Evolutionary conservation across 2,888 invertebrate species (phyloP).

Genomic region (Nemotelus pantherinus): DNA sequence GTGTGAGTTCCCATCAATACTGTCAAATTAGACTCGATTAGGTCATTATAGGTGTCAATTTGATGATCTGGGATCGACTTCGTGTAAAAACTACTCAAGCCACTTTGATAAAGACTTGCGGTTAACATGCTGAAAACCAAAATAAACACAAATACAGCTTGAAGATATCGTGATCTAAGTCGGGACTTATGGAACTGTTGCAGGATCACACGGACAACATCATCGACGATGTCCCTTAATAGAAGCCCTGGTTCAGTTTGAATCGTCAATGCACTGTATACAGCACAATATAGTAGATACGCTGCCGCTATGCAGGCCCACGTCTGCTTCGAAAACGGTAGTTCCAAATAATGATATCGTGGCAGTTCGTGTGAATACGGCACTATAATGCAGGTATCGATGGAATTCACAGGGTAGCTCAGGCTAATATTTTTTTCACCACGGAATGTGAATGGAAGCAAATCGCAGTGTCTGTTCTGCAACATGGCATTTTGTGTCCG

Average conservation of each 20-base stretch:
- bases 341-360: neutral
- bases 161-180: no score
- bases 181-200: no score
- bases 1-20: no score
- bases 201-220: no score
- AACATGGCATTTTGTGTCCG: neutral
- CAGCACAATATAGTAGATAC: no score
- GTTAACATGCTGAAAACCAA: neutral
- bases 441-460: neutral
- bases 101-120: conserved; percentile 19
- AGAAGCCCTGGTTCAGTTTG: no score
- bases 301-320: no score
- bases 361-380: neutral
- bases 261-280: no score
- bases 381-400: neutral
- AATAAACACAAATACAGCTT: no score
- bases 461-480: neutral
- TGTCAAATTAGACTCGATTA: no score
- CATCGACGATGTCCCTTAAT: no score
- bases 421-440: neutral
- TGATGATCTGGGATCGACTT: neutral
- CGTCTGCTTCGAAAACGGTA: neutral
- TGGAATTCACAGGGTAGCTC: neutral
- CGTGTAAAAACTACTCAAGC: conserved; percentile 17
- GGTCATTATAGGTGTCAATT: neutral